Evolutionary conservation across 1,140 invertebrate species (phyloP).

Genomic region (Araneus ventricosus): DNA sequence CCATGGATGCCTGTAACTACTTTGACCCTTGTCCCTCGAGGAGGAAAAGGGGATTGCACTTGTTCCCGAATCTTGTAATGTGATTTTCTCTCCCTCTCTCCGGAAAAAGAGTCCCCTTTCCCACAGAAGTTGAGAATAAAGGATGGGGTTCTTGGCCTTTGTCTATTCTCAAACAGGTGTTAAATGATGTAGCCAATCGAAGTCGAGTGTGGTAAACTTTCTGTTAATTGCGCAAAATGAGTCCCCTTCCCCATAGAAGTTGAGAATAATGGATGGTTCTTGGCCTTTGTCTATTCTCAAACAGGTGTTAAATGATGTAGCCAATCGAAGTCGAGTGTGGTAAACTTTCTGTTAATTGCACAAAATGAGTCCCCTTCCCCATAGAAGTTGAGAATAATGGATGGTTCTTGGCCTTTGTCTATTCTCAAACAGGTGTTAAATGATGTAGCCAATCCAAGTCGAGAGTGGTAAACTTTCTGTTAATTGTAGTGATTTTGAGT

Average conservation of each 20-base stretch:
- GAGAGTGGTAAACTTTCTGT: no score
- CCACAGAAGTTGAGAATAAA: neutral
- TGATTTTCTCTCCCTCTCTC: constrained; percentile 24
- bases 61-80: constrained; percentile 1
- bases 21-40: constrained; percentile 17
- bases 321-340: no score
- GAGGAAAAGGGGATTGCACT: neutral
- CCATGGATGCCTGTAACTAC: neutral
- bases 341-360: no score
- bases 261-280: neutral
- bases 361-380: constrained; percentile 5
- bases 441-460: no score
- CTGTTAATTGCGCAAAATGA: neutral
- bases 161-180: no score
- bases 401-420: neutral
- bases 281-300: no score
- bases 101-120: constrained; percentile 16
- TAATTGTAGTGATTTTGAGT: no score
- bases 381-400: neutral
- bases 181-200: no score
- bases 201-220: no score
- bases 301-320: no score
- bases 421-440: no score
- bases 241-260: neutral
- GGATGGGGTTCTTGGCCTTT: neutral